These are phyloP conservation scores for Fulica atra DNA, from an alignment of 2,113 vertebrate genomes.

Conservation along the genomic window DNA sequence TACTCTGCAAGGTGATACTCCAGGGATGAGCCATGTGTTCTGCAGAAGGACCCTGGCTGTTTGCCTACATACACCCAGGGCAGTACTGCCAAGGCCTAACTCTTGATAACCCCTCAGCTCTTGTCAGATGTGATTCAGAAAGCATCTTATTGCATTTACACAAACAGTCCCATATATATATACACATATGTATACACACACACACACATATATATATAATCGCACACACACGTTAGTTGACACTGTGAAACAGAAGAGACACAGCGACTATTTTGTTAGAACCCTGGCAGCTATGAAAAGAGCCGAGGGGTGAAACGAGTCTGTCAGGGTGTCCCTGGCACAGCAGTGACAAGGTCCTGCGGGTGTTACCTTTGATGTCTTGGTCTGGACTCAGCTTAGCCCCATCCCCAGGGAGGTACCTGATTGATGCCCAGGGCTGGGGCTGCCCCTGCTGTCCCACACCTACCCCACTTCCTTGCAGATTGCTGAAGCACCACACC, in stretches of 20 bases:
- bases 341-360: background rate
- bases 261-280: background rate
- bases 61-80: background rate
- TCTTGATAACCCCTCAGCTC: background rate
- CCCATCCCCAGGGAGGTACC: background rate
- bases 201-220: too few species aligned
- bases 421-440: background rate
- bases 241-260: background rate
- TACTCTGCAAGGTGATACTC: background rate
- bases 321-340: background rate
- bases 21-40: background rate
- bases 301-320: background rate
- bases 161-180: background rate
- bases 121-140: background rate
- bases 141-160: background rate
- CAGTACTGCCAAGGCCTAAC: background rate
- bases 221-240: background rate
- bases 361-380: background rate
- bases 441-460: background rate
- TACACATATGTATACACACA: background rate
- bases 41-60: background rate
- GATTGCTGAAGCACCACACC: background rate
- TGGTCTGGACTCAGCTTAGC: background rate
- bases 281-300: background rate
- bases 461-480: rapidly evolving